Conservation (phyloP, 2,888 invertebrate genomes). For the Lasiommata megera region DNA sequence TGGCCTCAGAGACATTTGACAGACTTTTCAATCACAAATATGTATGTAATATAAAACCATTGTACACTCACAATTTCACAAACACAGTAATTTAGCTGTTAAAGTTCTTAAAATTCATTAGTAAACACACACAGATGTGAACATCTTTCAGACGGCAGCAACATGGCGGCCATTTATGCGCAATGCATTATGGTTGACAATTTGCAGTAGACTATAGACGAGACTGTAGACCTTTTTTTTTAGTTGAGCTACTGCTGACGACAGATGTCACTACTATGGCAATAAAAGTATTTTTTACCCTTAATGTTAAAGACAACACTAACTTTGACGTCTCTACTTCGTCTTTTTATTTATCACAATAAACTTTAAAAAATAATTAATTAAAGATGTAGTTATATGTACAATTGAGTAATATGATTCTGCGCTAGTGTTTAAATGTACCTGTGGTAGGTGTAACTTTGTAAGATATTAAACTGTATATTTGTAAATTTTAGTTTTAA, state of each 20-base stretch:
- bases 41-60: slow-evolving; percentile 76
- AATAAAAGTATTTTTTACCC: neutral
- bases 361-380: too few species aligned
- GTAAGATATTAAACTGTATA: too few species aligned
- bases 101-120: slow-evolving; percentile 78
- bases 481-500: too few species aligned
- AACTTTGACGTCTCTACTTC: too few species aligned
- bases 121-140: slow-evolving; percentile 82
- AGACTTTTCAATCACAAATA: slow-evolving; percentile 73
- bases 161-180: slow-evolving; percentile 83
- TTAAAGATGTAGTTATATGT: too few species aligned
- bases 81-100: slow-evolving; percentile 75
- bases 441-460: too few species aligned
- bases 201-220: slow-evolving; percentile 76
- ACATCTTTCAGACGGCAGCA: slow-evolving; percentile 82
- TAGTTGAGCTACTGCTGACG: slow-evolving; percentile 40
- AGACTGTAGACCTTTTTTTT: slow-evolving; percentile 48
- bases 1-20: slow-evolving; percentile 80
- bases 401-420: too few species aligned
- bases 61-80: slow-evolving; percentile 81
- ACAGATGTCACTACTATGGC: slow-evolving; percentile 46
- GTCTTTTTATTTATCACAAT: too few species aligned
- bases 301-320: too few species aligned
- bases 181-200: slow-evolving; percentile 82
- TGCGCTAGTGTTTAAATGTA: too few species aligned